Evolutionary conservation across 2,797 vertebrate genomes (phyloP).

Genomic region (Lagocephalus sceleratus): DNA sequence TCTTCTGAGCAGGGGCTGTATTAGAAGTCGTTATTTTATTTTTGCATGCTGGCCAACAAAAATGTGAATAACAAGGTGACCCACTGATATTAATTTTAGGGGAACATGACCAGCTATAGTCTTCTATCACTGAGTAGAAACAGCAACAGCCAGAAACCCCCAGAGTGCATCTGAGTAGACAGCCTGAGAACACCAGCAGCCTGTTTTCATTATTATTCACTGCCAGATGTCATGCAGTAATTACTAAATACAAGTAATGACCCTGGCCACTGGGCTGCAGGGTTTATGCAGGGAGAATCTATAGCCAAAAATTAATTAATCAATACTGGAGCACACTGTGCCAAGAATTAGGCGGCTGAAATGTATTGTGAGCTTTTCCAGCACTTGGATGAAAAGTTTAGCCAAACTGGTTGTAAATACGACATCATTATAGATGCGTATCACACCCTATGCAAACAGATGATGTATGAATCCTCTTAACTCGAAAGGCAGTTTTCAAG

Average conservation of each 20-base stretch:
- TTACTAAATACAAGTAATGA: constrained; percentile 61
- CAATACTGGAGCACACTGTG: constrained; percentile 19
- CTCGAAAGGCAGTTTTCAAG: constrained; percentile 61
- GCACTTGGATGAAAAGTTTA: constrained; percentile 28
- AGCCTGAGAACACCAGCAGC: constrained; percentile 31
- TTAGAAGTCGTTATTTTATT: constrained; percentile 9
- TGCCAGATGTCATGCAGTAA: constrained; percentile 42
- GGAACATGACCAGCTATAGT: constrained; percentile 35
- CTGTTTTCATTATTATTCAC: constrained; percentile 40
- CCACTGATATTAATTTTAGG: constrained; percentile 32
- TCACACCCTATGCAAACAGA: constrained; percentile 47
- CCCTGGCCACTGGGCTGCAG: constrained; percentile 46
- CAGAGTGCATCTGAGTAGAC: constrained; percentile 10
- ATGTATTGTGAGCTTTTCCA: constrained; percentile 38
- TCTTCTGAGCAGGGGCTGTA: constrained; percentile 8
- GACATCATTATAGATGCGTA: constrained; percentile 49
- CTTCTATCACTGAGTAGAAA: constrained; percentile 27
- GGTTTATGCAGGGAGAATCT: constrained; percentile 44
- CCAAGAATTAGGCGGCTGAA: constrained; percentile 22
- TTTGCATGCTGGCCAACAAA: constrained; percentile 4
- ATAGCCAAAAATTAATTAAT: constrained; percentile 53
- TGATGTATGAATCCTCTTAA: constrained; percentile 67
- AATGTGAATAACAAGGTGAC: constrained; percentile 32
- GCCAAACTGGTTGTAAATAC: constrained; percentile 55
- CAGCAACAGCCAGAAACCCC: constrained; percentile 16